Evolutionary conservation across 2,797 vertebrate genomes (phyloP).

Genomic region (Rhabdophis nuchalis): DNA sequence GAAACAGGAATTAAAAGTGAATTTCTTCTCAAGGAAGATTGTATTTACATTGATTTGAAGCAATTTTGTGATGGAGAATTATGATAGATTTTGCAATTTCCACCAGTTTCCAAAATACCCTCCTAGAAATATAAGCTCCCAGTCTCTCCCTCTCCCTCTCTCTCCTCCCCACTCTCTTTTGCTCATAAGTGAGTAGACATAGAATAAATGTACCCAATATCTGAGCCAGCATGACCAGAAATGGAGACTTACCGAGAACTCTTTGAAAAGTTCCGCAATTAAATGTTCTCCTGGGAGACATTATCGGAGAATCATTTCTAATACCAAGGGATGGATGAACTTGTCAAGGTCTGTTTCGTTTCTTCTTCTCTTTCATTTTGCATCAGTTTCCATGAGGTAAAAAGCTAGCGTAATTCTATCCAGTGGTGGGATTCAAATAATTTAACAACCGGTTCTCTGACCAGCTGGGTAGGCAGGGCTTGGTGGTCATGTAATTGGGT

Average conservation of each 20-base stretch:
- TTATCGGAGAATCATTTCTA: background rate
- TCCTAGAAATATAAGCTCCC: background rate
- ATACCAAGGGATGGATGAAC: background rate
- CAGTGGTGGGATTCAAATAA: too few relatives aligned
- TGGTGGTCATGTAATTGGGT: too few relatives aligned
- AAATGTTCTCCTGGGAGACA: background rate
- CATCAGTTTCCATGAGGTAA: background rate
- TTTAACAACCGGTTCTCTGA: too few relatives aligned
- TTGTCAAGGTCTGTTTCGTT: background rate
- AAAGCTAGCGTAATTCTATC: background rate
- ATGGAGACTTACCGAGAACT: background rate
- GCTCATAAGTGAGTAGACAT: background rate
- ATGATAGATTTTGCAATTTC: background rate
- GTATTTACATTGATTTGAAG: slow-evolving; percentile 17
- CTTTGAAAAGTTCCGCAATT: background rate
- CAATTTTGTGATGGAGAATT: slow-evolving; percentile 14
- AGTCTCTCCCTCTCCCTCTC: background rate
- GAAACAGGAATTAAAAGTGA: background rate
- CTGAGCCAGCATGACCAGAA: background rate
- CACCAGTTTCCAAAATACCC: slow-evolving; percentile 1
- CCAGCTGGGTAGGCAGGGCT: too few relatives aligned
- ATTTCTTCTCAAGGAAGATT: slow-evolving; percentile 14
- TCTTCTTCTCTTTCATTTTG: background rate
- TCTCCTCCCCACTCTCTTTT: background rate
- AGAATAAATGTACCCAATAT: background rate